phyloP scores from a whole-genome alignment of 2,797 vertebrate species.

The Helostoma temminkii region DNA sequence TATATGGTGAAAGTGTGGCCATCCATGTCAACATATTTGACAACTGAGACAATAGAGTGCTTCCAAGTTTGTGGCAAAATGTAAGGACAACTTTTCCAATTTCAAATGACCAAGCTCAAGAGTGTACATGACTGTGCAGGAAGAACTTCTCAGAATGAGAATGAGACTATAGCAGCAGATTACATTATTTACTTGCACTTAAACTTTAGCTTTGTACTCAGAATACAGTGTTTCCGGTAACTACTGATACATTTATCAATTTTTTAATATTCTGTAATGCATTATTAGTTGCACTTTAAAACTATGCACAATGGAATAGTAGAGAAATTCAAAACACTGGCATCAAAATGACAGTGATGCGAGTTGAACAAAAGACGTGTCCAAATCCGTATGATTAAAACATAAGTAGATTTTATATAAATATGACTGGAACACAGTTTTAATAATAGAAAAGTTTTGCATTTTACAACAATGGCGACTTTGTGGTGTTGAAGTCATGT shows the following conservation, averaged over 20 bases:
- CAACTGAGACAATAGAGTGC: no score
- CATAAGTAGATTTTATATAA: not conserved
- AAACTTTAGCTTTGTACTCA: not conserved
- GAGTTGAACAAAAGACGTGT: constrained; percentile 2
- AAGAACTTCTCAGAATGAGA: no score
- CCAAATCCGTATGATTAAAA: not conserved
- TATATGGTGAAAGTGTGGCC: no score
- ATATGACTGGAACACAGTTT: constrained; percentile 1
- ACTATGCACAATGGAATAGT: not conserved
- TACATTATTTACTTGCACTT: not conserved
- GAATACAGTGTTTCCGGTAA: not conserved
- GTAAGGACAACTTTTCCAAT: no score
- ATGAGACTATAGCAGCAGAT: no score
- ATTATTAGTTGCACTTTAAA: constrained; percentile 22
- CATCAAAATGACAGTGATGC: not conserved
- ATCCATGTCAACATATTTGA: no score
- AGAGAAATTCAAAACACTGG: not conserved
- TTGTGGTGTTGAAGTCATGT: no score
- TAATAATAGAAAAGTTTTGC: constrained; percentile 30
- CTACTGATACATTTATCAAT: not conserved
- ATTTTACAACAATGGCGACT: constrained; percentile 2
- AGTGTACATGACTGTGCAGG: no score
- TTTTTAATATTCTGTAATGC: not conserved
- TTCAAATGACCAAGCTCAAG: no score
- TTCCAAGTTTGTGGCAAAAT: no score